These are phyloP conservation scores for Actinemys pallida DNA, from an alignment of 2,113 vertebrate genomes.

Conservation along the genomic window DNA sequence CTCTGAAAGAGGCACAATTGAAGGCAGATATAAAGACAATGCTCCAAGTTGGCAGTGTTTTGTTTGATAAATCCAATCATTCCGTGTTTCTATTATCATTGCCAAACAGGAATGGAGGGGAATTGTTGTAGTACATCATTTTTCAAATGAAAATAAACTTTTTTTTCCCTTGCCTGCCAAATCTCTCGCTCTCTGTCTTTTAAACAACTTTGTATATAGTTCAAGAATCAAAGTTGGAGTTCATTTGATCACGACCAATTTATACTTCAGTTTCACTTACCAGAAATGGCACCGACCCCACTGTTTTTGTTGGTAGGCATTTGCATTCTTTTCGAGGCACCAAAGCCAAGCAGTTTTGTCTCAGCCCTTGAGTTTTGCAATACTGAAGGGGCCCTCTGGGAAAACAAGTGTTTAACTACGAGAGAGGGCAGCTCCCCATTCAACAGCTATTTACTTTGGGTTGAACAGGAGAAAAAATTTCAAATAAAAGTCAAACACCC, in stretches of 20 bases:
- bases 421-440: conserved; percentile 19
- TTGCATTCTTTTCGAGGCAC: conserved; percentile 9
- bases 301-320: not conserved
- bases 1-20: not conserved
- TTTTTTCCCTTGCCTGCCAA: not conserved
- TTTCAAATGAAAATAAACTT: not conserved
- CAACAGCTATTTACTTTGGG: conserved; percentile 54
- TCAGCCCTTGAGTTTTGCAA: conserved; percentile 22
- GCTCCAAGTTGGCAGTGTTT: not conserved
- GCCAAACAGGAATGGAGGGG: not conserved
- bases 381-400: conserved; percentile 9
- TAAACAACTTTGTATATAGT: not conserved
- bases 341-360: conserved; percentile 11
- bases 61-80: not conserved
- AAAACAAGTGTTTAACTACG: conserved; percentile 13
- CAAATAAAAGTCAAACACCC: conserved; percentile 30
- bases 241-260: conserved; percentile 1
- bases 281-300: not conserved
- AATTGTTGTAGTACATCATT: not conserved
- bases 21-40: not conserved
- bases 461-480: not conserved
- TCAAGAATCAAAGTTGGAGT: conserved; percentile 18
- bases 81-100: not conserved
- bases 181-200: not conserved
- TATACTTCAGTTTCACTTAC: not conserved